phyloP scores from a whole-genome alignment of 2,888 invertebrate genomes.

The Ornithoptera alexandrae region DNA sequence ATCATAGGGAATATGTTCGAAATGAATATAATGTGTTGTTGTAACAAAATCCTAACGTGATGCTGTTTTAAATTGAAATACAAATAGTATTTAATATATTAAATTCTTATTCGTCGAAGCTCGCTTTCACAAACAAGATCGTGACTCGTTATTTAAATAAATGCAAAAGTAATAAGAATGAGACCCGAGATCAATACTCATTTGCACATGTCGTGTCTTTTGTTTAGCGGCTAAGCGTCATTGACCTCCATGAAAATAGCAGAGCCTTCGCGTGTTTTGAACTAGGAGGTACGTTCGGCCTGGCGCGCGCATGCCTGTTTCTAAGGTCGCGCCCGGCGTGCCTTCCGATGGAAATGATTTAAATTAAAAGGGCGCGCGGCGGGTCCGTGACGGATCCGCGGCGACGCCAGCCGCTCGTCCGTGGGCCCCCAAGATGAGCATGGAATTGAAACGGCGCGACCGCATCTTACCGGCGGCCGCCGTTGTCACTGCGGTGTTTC shows the following conservation, averaged over 20 bases:
- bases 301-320: constrained; percentile 74
- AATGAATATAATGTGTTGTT: no score
- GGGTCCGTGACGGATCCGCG: constrained; percentile 31
- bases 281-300: constrained; percentile 57
- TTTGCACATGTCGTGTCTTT: constrained; percentile 45
- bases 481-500: constrained; percentile 81
- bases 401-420: constrained; percentile 30
- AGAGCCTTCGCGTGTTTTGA: constrained; percentile 62
- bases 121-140: constrained; percentile 15
- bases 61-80: neutral
- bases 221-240: constrained; percentile 60
- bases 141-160: constrained; percentile 30
- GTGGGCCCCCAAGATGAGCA: constrained; percentile 31
- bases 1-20: no score
- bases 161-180: constrained; percentile 30
- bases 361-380: constrained; percentile 62
- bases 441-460: constrained; percentile 70
- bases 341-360: constrained; percentile 64
- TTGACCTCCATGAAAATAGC: constrained; percentile 65
- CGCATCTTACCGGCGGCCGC: constrained; percentile 75
- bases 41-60: neutral
- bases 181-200: constrained; percentile 32
- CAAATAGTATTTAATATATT: constrained; percentile 16
- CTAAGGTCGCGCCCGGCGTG: constrained; percentile 65
- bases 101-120: constrained; percentile 9